These are phyloP conservation scores for Thalassaphorura encarpata DNA, from an alignment of 1,140 invertebrate species.

Conservation along the genomic window DNA sequence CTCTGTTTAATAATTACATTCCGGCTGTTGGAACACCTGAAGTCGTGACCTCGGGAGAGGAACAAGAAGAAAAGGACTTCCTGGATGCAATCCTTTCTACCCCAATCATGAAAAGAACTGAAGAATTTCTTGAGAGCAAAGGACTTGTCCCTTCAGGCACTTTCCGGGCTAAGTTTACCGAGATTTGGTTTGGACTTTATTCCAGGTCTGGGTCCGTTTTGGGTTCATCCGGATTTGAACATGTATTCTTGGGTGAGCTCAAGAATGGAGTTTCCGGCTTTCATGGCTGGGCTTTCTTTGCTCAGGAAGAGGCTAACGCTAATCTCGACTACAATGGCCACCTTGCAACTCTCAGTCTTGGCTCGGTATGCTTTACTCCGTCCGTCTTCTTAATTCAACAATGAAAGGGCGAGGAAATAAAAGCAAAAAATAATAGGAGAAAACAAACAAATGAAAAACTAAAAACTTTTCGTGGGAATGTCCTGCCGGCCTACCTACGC, in stretches of 20 bases:
- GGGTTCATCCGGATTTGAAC: constrained; percentile 40
- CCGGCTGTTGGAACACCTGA: constrained; percentile 36
- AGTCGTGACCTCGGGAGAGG: constrained; percentile 38
- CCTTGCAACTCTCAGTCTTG: not conserved
- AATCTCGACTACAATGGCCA: constrained; percentile 18
- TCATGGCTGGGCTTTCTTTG: constrained; percentile 41
- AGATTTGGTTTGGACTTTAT: constrained; percentile 32
- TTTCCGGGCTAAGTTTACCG: constrained; percentile 11
- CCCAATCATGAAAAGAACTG: constrained; percentile 41
- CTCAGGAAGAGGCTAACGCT: constrained; percentile 34
- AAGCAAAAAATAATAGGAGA: not conserved
- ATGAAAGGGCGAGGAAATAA: no score
- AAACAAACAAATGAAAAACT: not conserved
- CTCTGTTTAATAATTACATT: constrained; percentile 33
- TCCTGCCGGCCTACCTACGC: not conserved
- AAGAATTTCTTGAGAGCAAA: constrained; percentile 39
- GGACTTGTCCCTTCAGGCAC: constrained; percentile 27
- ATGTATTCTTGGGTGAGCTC: constrained; percentile 41
- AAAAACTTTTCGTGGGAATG: not conserved
- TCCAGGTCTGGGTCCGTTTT: constrained; percentile 9
- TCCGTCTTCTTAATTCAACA: not conserved
- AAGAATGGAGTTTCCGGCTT: constrained; percentile 38
- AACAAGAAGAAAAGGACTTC: constrained; percentile 40
- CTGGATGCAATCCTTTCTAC: constrained; percentile 42
- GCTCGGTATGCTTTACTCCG: constrained; percentile 4